phyloP scores from a whole-genome alignment of 2,888 invertebrate species.

The Tipula confusa region DNA sequence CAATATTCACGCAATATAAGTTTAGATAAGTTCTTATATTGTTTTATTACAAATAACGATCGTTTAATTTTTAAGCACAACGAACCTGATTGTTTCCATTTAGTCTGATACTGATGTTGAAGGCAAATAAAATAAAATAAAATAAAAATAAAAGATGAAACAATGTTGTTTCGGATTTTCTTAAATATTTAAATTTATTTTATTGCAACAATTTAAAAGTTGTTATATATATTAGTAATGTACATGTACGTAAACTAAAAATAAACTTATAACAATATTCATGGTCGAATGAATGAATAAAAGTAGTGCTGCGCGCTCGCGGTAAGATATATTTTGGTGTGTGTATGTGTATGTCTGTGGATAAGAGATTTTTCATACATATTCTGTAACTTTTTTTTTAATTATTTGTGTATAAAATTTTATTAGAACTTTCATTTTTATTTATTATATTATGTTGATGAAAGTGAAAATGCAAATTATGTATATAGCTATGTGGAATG shows the following conservation, averaged over 20 bases:
- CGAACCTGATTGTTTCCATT: slow-evolving; percentile 25
- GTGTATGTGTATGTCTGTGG: neutral
- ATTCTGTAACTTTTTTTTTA: neutral
- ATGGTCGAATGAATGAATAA: slow-evolving; percentile 12
- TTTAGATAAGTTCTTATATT: neutral
- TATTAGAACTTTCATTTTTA: slow-evolving; percentile 21
- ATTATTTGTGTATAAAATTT: neutral
- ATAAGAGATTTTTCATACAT: neutral
- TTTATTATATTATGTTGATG: neutral
- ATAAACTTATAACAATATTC: neutral
- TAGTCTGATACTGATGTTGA: neutral
- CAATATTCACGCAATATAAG: slow-evolving; percentile 15
- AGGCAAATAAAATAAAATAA: neutral
- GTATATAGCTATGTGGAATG: neutral
- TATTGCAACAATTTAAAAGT: neutral
- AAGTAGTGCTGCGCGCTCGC: neutral
- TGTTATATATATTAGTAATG: neutral
- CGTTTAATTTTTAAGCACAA: neutral
- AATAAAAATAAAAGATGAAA: neutral
- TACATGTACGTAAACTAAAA: neutral
- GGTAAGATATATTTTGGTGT: neutral
- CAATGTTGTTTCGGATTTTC: neutral
- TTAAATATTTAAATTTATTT: neutral
- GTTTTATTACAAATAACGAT: neutral
- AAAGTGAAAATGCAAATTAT: slow-evolving; percentile 20